Conservation (phyloP, 2,113 vertebrate species). For the Coryphaenoides rupestris region DNA sequence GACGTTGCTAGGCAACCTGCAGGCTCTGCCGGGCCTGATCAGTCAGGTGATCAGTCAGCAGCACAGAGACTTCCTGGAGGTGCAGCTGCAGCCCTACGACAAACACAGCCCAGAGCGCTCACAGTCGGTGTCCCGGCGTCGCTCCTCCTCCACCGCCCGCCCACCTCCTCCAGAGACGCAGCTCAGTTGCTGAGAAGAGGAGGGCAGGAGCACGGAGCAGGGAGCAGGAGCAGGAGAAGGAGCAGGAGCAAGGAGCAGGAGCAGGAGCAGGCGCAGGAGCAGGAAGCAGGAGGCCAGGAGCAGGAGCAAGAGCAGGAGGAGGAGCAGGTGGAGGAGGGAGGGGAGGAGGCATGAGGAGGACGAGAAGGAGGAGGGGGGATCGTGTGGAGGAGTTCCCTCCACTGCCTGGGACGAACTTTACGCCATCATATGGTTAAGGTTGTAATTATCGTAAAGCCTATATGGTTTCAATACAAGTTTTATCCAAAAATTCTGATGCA, state of each 20-base stretch:
- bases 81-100: constrained; percentile 91
- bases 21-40: constrained; percentile 93
- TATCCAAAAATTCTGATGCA: constrained; percentile 93
- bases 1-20: constrained; percentile 91
- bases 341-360: constrained; percentile 51
- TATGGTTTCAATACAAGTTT: constrained; percentile 97
- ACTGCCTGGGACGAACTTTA: constrained; percentile 85
- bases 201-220: too few relatives aligned
- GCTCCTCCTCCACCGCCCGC: constrained; percentile 95
- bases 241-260: constrained; percentile 10
- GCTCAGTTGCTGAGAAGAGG: constrained; percentile 78
- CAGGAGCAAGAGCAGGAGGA: constrained; percentile 51
- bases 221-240: constrained; percentile 53
- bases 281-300: too few relatives aligned
- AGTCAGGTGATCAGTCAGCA: constrained; percentile 94
- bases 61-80: constrained; percentile 91
- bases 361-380: too few relatives aligned
- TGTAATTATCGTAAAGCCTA: constrained; percentile 99
- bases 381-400: constrained; percentile 66
- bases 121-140: constrained; percentile 86
- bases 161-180: constrained; percentile 99
- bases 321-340: constrained; percentile 24
- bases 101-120: constrained; percentile 88
- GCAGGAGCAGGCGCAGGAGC: constrained; percentile 45
- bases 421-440: constrained; percentile 99